Evolutionary conservation across 2,888 invertebrate species (phyloP), one percentile per base, ranked within the genome.

Genomic region (Cylloceria caligata): DNA sequence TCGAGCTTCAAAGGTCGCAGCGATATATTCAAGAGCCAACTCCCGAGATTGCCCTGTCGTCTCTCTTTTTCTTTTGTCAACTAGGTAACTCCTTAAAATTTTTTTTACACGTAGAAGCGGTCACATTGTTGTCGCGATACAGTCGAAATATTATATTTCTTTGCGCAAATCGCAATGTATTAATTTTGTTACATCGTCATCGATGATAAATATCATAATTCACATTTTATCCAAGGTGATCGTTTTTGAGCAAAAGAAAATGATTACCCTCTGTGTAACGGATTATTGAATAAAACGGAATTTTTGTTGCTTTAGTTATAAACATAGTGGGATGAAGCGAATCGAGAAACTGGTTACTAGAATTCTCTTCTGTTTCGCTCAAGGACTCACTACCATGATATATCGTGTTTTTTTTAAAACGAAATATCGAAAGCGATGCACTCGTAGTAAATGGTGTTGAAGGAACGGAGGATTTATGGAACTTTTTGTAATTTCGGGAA

Each of bases 401-500:
- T n/a, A n/a, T n/a, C n/a, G n/a, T n/a, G n/a, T 42, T 42, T 6
- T 49, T 11, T 19, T 49, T 49, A 19, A 5, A 6, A 16, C 16
- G 7, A 3, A 7, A 19, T 6, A 49, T 11, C 11, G 21, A 21
- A 2, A 21, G 49, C 11, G 9, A 49, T 1, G 49, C 19, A 49
- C 19, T 49, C 49, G 49, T 19, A n/a, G 6, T 21, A 27, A 34
- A 11, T 5, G 27, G 52, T 30, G 19, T 64, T 39, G 55, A 36
- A 80, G 80, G 65, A 80, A 75, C 5, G 30, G 3, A 13, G 57
- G 64, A 62, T 84, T 82, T 80, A 82, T 57, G 74, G 74, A 69
- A 57, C 79, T 62, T 86, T 83, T 85, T 62, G 76, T 77, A 74
- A 85, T 84, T 85, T 80, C 71, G 79, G 64, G 42, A 78, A 72